phyloP scores from a whole-genome alignment of 92 coral and sea anemone genomes.

The Umimayanthus chanpuru region DNA sequence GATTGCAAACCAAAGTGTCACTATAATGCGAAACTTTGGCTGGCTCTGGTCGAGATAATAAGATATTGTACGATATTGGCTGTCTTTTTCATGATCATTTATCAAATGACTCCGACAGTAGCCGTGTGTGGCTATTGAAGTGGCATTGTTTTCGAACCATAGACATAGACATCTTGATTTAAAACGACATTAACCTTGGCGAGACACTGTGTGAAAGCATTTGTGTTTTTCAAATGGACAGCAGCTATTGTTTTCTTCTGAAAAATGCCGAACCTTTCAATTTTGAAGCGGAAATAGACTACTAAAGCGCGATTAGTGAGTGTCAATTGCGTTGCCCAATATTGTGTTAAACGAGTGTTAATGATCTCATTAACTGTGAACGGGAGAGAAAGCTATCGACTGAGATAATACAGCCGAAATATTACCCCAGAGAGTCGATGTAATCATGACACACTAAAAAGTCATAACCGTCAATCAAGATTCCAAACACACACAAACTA shows the following conservation, averaged over 20 bases:
- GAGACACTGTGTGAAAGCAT: not conserved
- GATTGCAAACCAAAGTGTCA: not conserved
- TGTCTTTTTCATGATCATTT: constrained; percentile 6
- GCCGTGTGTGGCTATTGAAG: constrained; percentile 14
- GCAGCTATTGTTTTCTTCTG: constrained; percentile 23
- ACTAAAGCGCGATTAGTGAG: not conserved
- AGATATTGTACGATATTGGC: constrained; percentile 16
- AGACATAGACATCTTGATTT: not conserved
- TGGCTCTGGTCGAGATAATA: not conserved
- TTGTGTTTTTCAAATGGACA: not conserved
- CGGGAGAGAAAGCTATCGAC: constrained; percentile 24
- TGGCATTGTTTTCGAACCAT: not conserved
- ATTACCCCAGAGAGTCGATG: not conserved
- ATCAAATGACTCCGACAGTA: constrained; percentile 22
- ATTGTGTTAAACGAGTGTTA: constrained; percentile 30
- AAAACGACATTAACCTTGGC: constrained; percentile 9
- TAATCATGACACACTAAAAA: not conserved
- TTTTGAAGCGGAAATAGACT: not conserved
- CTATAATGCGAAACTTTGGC: not conserved
- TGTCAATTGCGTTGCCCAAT: constrained; percentile 20
- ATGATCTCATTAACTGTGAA: constrained; percentile 38
- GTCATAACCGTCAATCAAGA: no score
- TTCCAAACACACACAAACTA: not conserved
- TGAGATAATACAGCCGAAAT: not conserved
- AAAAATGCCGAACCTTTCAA: not conserved